These are phyloP conservation scores for Buphagus erythrorhynchus DNA, from an alignment of 2,797 vertebrate species.

Conservation along the genomic window DNA sequence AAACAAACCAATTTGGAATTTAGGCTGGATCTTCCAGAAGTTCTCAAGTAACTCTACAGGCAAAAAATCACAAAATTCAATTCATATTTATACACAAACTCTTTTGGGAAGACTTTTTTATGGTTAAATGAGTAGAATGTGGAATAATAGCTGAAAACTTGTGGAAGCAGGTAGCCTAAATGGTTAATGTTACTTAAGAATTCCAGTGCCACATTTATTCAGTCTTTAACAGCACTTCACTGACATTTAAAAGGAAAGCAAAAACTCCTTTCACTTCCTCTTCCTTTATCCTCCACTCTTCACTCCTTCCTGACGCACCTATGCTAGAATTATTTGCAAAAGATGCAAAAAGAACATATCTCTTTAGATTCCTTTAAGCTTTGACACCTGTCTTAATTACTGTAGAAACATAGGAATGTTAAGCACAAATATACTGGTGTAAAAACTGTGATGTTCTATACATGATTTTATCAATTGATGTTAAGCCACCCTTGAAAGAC, in stretches of 20 bases:
- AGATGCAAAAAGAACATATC: not conserved
- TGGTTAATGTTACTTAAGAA: not conserved
- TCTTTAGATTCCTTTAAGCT: not conserved
- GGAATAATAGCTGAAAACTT: not conserved
- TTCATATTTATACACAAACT: accelerated
- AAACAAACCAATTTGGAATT: not conserved
- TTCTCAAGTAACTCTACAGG: not conserved
- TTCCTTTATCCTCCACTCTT: not conserved
- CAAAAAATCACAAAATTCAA: not conserved
- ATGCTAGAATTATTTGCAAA: not conserved
- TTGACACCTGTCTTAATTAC: not conserved
- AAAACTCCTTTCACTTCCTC: not conserved
- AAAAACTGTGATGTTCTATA: not conserved
- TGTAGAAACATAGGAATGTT: not conserved
- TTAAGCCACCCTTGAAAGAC: not conserved
- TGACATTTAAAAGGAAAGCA: not conserved
- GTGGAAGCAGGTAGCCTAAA: not conserved
- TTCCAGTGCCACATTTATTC: not conserved
- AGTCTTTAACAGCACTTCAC: not conserved
- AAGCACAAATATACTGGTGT: accelerated
- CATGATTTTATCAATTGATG: not conserved
- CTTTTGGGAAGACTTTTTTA: not conserved
- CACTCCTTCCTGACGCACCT: not conserved
- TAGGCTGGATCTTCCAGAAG: not conserved
- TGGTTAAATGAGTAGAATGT: not conserved